Evolutionary conservation across 2,888 invertebrate species (phyloP).

Genomic region (Cybosia mesomella): DNA sequence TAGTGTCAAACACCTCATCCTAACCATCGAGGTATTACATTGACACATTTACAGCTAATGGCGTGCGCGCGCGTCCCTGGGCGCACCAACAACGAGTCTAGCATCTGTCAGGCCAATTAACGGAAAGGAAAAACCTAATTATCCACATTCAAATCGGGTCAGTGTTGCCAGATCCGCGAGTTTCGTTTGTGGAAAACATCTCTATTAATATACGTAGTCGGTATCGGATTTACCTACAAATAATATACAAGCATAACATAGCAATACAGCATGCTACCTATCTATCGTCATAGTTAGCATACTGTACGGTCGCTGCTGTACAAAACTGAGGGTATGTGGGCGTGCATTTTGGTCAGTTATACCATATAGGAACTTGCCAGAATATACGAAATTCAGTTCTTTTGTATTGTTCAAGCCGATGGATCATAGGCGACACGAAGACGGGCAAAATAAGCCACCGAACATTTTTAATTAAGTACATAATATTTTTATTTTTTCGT

Average conservation of each 20-base stretch:
- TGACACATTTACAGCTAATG: conserved; percentile 15
- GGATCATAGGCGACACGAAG: too few relatives aligned
- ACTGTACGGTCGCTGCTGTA: too few relatives aligned
- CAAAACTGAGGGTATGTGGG: too few relatives aligned
- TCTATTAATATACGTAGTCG: not conserved
- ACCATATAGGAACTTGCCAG: too few relatives aligned
- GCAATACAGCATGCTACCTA: too few relatives aligned
- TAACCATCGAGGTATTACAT: conserved; percentile 26
- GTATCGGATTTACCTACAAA: not conserved
- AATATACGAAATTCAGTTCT: too few relatives aligned
- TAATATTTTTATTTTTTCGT: too few relatives aligned
- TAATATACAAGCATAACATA: not conserved
- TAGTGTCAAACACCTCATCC: conserved; percentile 42
- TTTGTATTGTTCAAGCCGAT: too few relatives aligned
- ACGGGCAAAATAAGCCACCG: too few relatives aligned
- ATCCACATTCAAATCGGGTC: conserved; percentile 53
- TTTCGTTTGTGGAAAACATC: conserved; percentile 26
- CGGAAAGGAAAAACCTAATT: conserved; percentile 69
- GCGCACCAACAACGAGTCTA: conserved; percentile 41
- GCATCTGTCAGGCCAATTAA: conserved; percentile 69
- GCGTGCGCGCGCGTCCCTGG: conserved; percentile 36
- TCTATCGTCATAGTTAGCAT: too few relatives aligned
- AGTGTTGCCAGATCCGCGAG: conserved; percentile 41
- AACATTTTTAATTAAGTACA: too few relatives aligned
- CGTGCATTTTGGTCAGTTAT: too few relatives aligned